A percentile compares a stretch with the other conserved stretches of the same genome.
Evolutionary conservation across 2,888 invertebrate species (phyloP).

Genomic region (Caenorhabditis wallacei): DNA sequence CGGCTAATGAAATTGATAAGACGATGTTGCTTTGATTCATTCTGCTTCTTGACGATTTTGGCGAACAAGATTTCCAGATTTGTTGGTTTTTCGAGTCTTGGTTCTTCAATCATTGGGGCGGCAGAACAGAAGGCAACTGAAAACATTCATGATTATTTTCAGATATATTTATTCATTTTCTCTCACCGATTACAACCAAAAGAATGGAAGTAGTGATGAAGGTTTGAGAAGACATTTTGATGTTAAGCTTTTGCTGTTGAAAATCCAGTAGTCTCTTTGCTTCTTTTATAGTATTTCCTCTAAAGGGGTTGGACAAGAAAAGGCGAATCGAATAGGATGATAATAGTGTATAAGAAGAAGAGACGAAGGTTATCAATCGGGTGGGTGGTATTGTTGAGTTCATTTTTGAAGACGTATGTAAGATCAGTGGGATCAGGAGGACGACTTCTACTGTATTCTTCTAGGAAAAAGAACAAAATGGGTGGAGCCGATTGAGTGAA

Average conservation of each 20-base stretch:
- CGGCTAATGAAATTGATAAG: conserved; percentile 68
- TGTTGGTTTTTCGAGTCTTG: conserved; percentile 48
- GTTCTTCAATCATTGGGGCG: conserved; percentile 59
- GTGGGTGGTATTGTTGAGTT: conserved; percentile 53
- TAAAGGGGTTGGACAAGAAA: conserved; percentile 39
- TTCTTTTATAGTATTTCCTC: conserved; percentile 48
- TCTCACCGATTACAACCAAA: conserved; percentile 50
- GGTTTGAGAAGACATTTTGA: conserved; percentile 40
- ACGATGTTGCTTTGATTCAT: conserved; percentile 63
- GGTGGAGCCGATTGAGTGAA: conserved; percentile 22
- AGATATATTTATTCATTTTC: conserved; percentile 35
- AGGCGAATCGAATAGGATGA: conserved; percentile 27
- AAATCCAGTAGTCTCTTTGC: conserved; percentile 38
- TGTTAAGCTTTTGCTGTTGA: conserved; percentile 51
- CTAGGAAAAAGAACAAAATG: conserved; percentile 29
- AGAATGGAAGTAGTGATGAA: conserved; percentile 37
- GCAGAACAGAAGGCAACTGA: conserved; percentile 40
- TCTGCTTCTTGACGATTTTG: conserved; percentile 67
- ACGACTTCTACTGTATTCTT: conserved; percentile 49
- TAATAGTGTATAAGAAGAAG: conserved; percentile 40
- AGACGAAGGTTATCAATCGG: conserved; percentile 39
- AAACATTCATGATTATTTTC: conserved; percentile 24
- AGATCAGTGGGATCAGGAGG: conserved; percentile 61
- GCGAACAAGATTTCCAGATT: conserved; percentile 66
- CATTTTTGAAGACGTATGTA: conserved; percentile 55